Conservation (phyloP, 53 echinoderm and acorn worm genomes). For the Hippasteria phrygiana region DNA sequence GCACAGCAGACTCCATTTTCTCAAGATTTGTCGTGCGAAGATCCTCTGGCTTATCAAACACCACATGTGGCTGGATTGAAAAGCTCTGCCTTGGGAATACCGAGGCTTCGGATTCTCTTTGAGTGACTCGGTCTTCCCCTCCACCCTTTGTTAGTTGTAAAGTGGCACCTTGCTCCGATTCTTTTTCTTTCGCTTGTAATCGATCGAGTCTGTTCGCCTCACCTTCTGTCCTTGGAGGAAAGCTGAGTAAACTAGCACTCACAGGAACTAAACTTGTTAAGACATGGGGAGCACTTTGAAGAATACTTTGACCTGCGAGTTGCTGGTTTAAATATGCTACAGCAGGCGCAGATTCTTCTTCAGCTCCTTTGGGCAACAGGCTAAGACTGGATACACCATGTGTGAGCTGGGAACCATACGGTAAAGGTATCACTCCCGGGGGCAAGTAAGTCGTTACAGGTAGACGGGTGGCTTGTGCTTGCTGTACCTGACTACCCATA, state of each 20-base stretch:
- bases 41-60: constrained; percentile 14
- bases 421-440: constrained; percentile 47
- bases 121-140: constrained; percentile 25
- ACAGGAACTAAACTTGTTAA: constrained; percentile 44
- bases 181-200: constrained; percentile 15
- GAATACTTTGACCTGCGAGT: constrained; percentile 18
- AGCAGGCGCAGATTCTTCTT: constrained; percentile 27
- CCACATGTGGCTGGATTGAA: not conserved
- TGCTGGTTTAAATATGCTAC: constrained; percentile 40
- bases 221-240: constrained; percentile 40
- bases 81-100: constrained; percentile 39
- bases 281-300: constrained; percentile 30
- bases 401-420: constrained; percentile 43
- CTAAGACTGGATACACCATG: constrained; percentile 27
- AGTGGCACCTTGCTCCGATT: constrained; percentile 12
- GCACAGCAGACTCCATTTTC: not conserved
- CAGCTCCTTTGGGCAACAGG: constrained; percentile 27
- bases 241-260: constrained; percentile 24
- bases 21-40: not conserved
- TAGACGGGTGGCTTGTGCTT: constrained; percentile 71
- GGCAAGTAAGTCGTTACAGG: constrained; percentile 55
- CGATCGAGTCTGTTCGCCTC: constrained; percentile 12
- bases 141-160: not conserved
- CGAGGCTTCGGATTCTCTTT: constrained; percentile 18
- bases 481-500: constrained; percentile 94